phyloP scores from a whole-genome alignment of 1,140 invertebrate genomes.

The Zaprionus ornatus region DNA sequence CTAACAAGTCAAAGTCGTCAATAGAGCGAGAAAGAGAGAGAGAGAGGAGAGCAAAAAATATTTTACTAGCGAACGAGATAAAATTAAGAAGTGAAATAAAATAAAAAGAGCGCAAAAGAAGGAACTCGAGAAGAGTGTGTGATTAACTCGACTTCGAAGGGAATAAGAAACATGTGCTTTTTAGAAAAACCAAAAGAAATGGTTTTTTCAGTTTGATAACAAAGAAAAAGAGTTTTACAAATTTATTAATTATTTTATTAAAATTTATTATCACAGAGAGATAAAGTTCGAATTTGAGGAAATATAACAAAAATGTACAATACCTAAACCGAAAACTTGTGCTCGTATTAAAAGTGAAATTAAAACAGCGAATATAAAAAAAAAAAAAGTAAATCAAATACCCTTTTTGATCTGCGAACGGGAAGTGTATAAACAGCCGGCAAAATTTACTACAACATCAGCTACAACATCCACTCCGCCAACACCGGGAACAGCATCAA shows the following conservation, averaged over 20 bases:
- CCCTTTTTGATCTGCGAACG: constrained; percentile 34
- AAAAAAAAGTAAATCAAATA: constrained; percentile 14
- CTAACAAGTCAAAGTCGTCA: constrained; percentile 7
- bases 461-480: constrained; percentile 49
- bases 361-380: constrained; percentile 19
- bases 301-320: constrained; percentile 48
- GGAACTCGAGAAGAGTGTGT: constrained; percentile 5
- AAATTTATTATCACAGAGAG: constrained; percentile 7
- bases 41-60: neutral
- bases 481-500: constrained; percentile 45
- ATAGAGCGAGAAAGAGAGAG: neutral
- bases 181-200: neutral
- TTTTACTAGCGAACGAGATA: neutral
- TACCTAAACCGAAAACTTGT: constrained; percentile 34
- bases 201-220: neutral
- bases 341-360: constrained; percentile 27
- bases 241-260: neutral
- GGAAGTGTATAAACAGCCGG: constrained; percentile 57
- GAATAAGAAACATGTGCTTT: constrained; percentile 35
- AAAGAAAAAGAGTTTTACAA: neutral
- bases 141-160: neutral
- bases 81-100: constrained; percentile 14
- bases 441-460: constrained; percentile 74
- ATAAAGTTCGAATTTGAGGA: constrained; percentile 16
- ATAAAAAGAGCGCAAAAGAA: constrained; percentile 19